These are phyloP conservation scores for Linnaemya vulpina DNA, from an alignment of 2,888 invertebrate genomes.

Conservation along the genomic window DNA sequence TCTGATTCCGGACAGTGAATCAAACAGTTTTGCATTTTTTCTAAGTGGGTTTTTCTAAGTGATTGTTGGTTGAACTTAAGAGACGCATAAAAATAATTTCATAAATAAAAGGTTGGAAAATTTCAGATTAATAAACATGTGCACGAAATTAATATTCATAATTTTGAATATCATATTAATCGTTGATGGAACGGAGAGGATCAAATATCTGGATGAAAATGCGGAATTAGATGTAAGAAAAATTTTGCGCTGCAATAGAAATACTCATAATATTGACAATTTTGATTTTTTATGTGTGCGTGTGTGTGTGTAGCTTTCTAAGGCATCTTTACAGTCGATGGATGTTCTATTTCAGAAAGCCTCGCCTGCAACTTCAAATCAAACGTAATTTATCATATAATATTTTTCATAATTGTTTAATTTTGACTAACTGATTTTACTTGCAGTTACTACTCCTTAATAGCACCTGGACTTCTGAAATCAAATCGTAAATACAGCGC, in stretches of 20 bases:
- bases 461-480: conserved; percentile 33
- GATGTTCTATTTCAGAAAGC: background rate
- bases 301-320: background rate
- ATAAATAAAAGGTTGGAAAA: too few species aligned
- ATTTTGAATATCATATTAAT: background rate
- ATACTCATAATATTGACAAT: background rate
- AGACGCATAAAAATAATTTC: too few species aligned
- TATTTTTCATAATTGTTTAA: background rate
- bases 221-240: background rate
- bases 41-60: too few species aligned
- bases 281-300: background rate
- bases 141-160: background rate
- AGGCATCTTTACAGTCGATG: background rate
- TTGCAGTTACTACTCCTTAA: conserved; percentile 34
- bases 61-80: too few species aligned
- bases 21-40: too few species aligned
- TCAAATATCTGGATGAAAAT: background rate
- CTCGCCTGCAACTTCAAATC: background rate
- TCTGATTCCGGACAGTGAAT: too few species aligned
- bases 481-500: conserved; percentile 47
- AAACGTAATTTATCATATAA: background rate
- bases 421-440: background rate
- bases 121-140: background rate
- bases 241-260: background rate
- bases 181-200: background rate